phyloP scores from a whole-genome alignment of 2,797 vertebrate genomes.

The Paguma larvata region DNA sequence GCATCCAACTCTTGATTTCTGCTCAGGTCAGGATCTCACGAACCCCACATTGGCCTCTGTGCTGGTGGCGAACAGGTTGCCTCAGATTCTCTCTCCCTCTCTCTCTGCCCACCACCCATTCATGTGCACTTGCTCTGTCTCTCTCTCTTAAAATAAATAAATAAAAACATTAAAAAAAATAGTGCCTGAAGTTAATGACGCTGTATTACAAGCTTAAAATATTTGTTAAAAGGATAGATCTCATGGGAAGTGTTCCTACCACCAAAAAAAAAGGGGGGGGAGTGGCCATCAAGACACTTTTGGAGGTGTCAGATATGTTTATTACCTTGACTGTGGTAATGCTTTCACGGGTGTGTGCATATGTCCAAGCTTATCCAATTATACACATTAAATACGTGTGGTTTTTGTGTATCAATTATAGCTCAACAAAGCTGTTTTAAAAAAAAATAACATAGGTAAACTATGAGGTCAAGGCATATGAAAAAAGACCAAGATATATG shows the following conservation, averaged over 20 bases:
- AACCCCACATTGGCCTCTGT: too few relatives aligned
- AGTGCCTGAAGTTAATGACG: not conserved
- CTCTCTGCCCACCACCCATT: too few relatives aligned
- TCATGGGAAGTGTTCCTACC: not conserved
- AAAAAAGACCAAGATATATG: not conserved
- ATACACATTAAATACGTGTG: not conserved
- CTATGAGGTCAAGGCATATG: not conserved
- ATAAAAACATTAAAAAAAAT: not conserved
- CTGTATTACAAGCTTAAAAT: not conserved
- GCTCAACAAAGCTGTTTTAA: slow-evolving; percentile 7
- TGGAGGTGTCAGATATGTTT: not conserved
- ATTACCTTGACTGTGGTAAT: not conserved
- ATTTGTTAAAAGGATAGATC: not conserved
- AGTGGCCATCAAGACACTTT: not conserved
- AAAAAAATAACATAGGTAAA: not conserved
- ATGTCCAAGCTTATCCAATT: not conserved
- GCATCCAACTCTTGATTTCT: too few relatives aligned
- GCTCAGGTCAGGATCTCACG: too few relatives aligned
- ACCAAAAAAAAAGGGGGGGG: not conserved
- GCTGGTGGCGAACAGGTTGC: too few relatives aligned
- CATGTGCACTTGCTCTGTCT: too few relatives aligned
- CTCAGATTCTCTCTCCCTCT: too few relatives aligned
- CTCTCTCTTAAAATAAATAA: too few relatives aligned
- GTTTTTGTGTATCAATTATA: not conserved
- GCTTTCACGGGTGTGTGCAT: not conserved